Percentiles rank a stretch among this genome's conserved stretches.
phyloP scores from a whole-genome alignment of 2,888 invertebrate species.

The Platynereis dumerilii region DNA sequence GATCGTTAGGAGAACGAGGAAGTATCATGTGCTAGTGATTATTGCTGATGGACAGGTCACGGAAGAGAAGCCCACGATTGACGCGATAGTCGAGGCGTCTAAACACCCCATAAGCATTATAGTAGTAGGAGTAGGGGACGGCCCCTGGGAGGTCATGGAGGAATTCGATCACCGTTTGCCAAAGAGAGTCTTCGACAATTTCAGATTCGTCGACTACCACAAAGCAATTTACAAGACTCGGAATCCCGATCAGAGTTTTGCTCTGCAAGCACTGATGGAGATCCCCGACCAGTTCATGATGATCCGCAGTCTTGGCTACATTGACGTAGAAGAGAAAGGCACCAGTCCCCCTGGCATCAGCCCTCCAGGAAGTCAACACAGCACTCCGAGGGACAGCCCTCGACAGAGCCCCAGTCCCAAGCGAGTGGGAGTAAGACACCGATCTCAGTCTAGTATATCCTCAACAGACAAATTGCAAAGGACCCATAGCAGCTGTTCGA shows the following conservation, averaged over 20 bases:
- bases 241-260: slow-evolving; percentile 62
- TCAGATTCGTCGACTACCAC: slow-evolving; percentile 67
- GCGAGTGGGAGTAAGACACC: background rate
- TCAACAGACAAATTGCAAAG: too few species aligned
- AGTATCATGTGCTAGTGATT: slow-evolving; percentile 64
- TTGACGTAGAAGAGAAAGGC: slow-evolving; percentile 27
- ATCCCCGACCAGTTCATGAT: slow-evolving; percentile 66
- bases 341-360: slow-evolving; percentile 18
- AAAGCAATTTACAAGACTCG: slow-evolving; percentile 52
- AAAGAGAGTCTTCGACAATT: slow-evolving; percentile 66
- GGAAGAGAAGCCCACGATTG: slow-evolving; percentile 63
- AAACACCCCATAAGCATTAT: slow-evolving; percentile 66
- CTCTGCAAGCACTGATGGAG: slow-evolving; percentile 66
- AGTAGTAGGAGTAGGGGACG: slow-evolving; percentile 68
- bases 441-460: too few species aligned
- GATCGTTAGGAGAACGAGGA: slow-evolving; percentile 57
- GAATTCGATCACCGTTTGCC: slow-evolving; percentile 66
- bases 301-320: slow-evolving; percentile 54
- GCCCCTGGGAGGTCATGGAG: slow-evolving; percentile 67
- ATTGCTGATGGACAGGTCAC: slow-evolving; percentile 67
- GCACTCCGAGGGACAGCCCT: slow-evolving; percentile 20
- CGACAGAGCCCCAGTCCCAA: slow-evolving; percentile 15
- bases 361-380: background rate
- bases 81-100: slow-evolving; percentile 66
- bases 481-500: too few species aligned